Percentiles rank a stretch among this genome's conserved stretches.
These are phyloP conservation scores for Psephotus haematonotus DNA, from an alignment of 2,113 vertebrate genomes.

Conservation along the genomic window DNA sequence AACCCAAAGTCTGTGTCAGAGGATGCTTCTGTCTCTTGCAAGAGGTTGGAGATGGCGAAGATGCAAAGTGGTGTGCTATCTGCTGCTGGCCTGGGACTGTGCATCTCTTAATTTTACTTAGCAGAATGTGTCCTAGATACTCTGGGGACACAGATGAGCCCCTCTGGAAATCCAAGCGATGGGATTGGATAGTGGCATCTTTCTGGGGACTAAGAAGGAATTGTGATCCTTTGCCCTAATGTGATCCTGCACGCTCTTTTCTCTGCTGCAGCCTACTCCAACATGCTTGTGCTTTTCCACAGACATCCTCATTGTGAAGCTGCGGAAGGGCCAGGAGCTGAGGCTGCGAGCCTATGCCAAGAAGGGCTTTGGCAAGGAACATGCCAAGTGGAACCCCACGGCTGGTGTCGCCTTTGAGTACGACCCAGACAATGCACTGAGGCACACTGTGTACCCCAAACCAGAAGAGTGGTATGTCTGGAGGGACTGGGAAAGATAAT, in stretches of 20 bases:
- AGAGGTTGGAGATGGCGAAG: background rate
- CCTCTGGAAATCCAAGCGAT: background rate
- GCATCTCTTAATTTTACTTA: background rate
- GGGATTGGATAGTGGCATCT: background rate
- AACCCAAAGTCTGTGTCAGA: background rate
- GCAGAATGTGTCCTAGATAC: background rate
- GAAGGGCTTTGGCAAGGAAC: conserved; percentile 98
- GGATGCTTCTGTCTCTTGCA: background rate
- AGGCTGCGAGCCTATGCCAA: conserved; percentile 93
- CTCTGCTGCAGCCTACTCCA: background rate
- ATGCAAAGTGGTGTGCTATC: background rate
- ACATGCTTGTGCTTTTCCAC: rapidly evolving
- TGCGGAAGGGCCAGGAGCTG: conserved; percentile 95
- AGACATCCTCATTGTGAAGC: conserved; percentile 97
- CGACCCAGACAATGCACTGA: conserved; percentile 92
- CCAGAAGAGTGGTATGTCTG: conserved; percentile 91
- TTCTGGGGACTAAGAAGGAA: background rate
- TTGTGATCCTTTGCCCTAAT: background rate
- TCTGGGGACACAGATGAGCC: background rate
- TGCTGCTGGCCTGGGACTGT: background rate
- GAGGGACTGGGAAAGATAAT: background rate
- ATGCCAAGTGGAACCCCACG: conserved; percentile 98
- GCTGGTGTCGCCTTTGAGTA: conserved; percentile 97
- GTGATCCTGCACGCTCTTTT: background rate
- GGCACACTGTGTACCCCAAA: conserved; percentile 95